These are phyloP conservation scores for Sminthopsis crassicaudata DNA, from an alignment of 2,113 vertebrate species.

Conservation along the genomic window DNA sequence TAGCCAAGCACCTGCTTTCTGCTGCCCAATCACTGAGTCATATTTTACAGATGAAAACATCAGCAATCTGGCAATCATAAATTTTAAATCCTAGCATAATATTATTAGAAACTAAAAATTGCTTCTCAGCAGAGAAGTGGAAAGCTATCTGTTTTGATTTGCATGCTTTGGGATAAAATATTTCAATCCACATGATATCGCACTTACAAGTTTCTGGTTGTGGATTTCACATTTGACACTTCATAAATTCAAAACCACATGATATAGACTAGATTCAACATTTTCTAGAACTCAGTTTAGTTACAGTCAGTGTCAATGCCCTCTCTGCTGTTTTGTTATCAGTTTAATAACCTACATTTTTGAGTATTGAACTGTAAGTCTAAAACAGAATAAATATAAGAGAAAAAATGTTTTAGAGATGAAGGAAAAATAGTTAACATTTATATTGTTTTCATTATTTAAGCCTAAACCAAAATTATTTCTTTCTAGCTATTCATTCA, in stretches of 20 bases:
- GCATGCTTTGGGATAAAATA: neutral
- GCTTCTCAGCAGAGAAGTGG: neutral
- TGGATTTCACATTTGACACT: constrained; percentile 3
- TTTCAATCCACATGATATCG: neutral
- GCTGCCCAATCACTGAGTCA: neutral
- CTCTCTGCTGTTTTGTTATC: neutral
- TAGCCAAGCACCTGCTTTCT: neutral
- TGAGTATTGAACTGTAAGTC: neutral
- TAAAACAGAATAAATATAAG: neutral
- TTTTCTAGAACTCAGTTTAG: neutral
- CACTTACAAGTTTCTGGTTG: neutral
- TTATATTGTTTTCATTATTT: neutral
- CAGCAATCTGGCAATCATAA: neutral
- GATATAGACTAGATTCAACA: neutral
- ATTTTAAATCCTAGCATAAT: neutral
- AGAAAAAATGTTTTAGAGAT: neutral
- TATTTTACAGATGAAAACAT: neutral
- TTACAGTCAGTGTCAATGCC: neutral
- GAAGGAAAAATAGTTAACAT: neutral
- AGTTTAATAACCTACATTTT: constrained; percentile 15
- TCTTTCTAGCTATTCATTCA: neutral
- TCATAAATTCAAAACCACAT: neutral
- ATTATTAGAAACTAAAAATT: neutral
- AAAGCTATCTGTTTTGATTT: neutral
- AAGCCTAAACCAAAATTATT: neutral